Percentiles rank a stretch among this genome's conserved stretches.
phyloP scores from a whole-genome alignment of 2,797 vertebrate genomes.

The Enteromius paludinosus region DNA sequence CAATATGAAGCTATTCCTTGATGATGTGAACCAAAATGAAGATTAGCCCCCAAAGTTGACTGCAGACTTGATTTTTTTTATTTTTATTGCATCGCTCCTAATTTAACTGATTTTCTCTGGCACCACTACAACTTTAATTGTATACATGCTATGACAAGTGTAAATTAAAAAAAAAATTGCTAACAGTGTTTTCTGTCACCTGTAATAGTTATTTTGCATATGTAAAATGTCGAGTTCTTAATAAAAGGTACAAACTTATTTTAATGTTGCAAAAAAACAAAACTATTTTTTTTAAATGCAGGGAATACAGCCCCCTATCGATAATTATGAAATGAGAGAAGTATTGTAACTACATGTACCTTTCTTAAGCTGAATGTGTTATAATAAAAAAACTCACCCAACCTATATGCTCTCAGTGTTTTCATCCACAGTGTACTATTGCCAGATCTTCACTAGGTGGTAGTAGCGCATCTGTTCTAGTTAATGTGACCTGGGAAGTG shows the following conservation, averaged over 20 bases:
- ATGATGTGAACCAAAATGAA: constrained; percentile 44
- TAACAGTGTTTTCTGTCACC: constrained; percentile 27
- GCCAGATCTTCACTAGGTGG: constrained; percentile 55
- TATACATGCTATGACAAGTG: constrained; percentile 40
- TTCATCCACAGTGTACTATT: constrained; percentile 54
- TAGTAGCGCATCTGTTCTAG: constrained; percentile 15
- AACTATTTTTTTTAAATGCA: constrained; percentile 57
- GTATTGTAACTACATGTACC: constrained; percentile 50
- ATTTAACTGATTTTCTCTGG: constrained; percentile 11
- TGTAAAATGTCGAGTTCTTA: constrained; percentile 38
- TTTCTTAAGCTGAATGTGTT: constrained; percentile 64
- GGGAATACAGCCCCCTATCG: constrained; percentile 19
- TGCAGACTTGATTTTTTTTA: not conserved
- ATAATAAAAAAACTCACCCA: constrained; percentile 68
- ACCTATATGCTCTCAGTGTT: constrained; percentile 46
- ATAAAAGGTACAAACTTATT: constrained; percentile 31
- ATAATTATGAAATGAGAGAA: constrained; percentile 58
- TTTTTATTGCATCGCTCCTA: constrained; percentile 32
- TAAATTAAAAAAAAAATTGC: not conserved
- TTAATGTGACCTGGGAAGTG: not conserved
- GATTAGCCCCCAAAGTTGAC: constrained; percentile 31
- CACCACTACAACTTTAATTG: constrained; percentile 5
- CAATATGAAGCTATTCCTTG: constrained; percentile 27
- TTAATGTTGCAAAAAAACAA: constrained; percentile 60
- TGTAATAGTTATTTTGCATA: constrained; percentile 27